Base-by-base conservation (phyloP, 2,113 vertebrate species). In the Origma solitaria region DNA sequence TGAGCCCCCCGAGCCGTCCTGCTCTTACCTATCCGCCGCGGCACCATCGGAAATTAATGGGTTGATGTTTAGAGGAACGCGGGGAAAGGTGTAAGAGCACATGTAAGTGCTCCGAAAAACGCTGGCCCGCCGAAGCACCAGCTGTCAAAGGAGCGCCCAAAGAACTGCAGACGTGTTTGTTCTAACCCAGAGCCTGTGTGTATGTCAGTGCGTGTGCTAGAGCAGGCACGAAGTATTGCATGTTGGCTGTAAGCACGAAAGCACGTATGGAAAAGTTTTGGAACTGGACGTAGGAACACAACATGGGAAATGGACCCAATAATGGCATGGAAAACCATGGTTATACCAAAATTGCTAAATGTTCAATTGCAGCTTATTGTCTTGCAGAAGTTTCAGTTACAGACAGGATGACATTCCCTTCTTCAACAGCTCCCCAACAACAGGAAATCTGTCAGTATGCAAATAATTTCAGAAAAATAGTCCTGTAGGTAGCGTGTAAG, bases 1-100 rank as follows among this genome's bases (percentile, higher is more conserved):
- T 2, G 15, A 13, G 66, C 31, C 3, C 5, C 1, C 16, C 5
- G 14, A 3, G 8, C 33, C 10, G 2, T 5, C 1, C 1, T 5
- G 9, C 18, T 15, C 38, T 19, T 13, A 13, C 30, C 45, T 28
- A 16, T 19, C 50, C 56, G 3, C 18, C 1, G 33, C 15, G 30
- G 7, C 10, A 31, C 17, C 70, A 10, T 35, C 45, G 14, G 47
- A 51, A 45, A 42, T 14, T 6, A 51, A 14, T 0, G 2, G 30
- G 38, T 14, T 61, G 31, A 38, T 38, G 68, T 22, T 38, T 25
- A 11, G 4, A 13, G 45, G 9, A 40, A 58, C 1, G 40, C 2
- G 58, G 53, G 62, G 49, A 53, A 50, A 60, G 40, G 40, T 38
- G 66, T 16, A 35, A 24, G 30, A 30, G 35, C 45, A 23, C 51